A percentile compares a stretch with the other conserved stretches of the same genome.
These are phyloP conservation scores for Rhamphomyia laevipes DNA, from an alignment of 2,888 invertebrate genomes.

Conservation along the genomic window DNA sequence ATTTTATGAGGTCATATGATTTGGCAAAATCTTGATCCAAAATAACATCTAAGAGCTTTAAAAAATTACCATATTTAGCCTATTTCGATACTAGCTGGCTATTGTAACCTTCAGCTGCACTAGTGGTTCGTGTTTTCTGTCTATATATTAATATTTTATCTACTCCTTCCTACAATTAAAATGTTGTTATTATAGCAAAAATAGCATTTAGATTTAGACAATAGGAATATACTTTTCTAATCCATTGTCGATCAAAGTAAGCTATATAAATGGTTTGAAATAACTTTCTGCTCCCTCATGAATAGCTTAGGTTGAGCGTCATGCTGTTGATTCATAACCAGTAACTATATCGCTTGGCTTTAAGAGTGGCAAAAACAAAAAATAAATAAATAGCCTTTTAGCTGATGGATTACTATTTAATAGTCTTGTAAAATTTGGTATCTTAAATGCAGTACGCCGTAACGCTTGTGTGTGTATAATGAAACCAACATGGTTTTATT, in stretches of 20 bases:
- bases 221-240: not conserved
- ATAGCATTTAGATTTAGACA: not conserved
- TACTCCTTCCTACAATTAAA: not conserved
- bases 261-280: not conserved
- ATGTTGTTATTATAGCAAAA: not conserved
- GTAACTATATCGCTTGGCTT: constrained; percentile 2
- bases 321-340: constrained; percentile 2
- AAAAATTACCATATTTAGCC: not conserved
- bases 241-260: not conserved
- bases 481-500: not conserved
- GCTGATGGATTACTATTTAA: constrained; percentile 6
- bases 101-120: not conserved
- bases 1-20: too few relatives aligned
- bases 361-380: constrained; percentile 5
- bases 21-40: not conserved
- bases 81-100: not conserved
- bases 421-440: constrained; percentile 3
- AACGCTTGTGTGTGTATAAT: constrained; percentile 7
- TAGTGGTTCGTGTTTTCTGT: not conserved
- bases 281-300: too few relatives aligned
- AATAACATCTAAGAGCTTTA: not conserved
- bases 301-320: not conserved
- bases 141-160: not conserved
- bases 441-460: constrained; percentile 1
- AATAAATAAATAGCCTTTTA: constrained; percentile 6